Base-by-base conservation (phyloP, 2,888 invertebrate genomes). In the Protodeltote pygarga region DNA sequence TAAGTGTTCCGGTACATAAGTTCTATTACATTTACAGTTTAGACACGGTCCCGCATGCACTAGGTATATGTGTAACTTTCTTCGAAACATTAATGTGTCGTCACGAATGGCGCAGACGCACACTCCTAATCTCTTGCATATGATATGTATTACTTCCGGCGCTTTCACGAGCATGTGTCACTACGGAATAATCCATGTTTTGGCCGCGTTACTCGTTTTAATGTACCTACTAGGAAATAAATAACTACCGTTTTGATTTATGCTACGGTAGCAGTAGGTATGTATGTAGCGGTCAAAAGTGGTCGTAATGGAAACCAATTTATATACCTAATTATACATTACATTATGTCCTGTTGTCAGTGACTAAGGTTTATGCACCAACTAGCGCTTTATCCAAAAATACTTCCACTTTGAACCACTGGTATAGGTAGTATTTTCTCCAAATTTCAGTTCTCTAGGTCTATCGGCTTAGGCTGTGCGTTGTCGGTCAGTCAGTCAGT, bases 71-170 rank as follows among this genome's bases (percentile, higher is more conserved):
- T 35, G 29, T 42, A 48, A 52, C 60, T 68, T 68, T 52, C 60
- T 69, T 50, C 11, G 54, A 48, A 63, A 41, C 54, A 57, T 65
- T 54, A 45, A 54, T 66, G 50, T 60, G 35, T 58, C 60, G 52
- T 50, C 62, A 58, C 58, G 58, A 65, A 51, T 59, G 38, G 52
- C 60, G 55, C 61, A 32, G 59, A 58, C 72, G 71, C 66, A 68
- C 53, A 55, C 53, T 64, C 55, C 62, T 65, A 69, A 63, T 69
- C 71, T 65, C 65, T 60, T 57, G 65, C 71, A 73, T 54, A 65
- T 39, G 40, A 63, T 65, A 68, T 66, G 65, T 67, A 62, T 71
- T 69, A 71, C 77, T 77, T 81, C 81, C 79, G 77, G 71, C 73
- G 75, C 71, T 79, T 79, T 79, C 73, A 77, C 73, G 63, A 65